These are phyloP conservation scores for Embidobia sp. DNA, from an alignment of 2,888 invertebrate genomes.

Conservation along the genomic window DNA sequence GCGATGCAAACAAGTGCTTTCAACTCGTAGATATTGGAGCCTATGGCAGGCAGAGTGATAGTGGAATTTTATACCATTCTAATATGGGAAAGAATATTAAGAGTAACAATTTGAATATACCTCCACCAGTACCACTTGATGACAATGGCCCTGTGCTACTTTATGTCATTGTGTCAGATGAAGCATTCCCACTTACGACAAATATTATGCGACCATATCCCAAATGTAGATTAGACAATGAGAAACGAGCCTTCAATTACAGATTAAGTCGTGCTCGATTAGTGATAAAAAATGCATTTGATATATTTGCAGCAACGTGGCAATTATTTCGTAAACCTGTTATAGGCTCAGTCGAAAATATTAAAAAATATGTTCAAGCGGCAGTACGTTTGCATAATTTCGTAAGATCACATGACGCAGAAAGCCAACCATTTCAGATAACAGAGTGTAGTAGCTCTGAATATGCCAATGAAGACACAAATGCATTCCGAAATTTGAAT, in stretches of 20 bases:
- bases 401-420: background rate
- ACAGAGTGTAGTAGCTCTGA: too few relatives aligned
- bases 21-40: background rate
- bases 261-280: background rate
- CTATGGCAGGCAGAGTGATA: constrained; percentile 12
- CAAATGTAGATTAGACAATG: background rate
- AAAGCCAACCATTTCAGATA: too few relatives aligned
- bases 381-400: background rate
- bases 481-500: too few relatives aligned
- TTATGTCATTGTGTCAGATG: background rate
- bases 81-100: background rate
- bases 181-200: constrained; percentile 7
- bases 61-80: constrained; percentile 5
- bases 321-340: constrained; percentile 8
- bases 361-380: background rate
- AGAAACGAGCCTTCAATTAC: constrained; percentile 1
- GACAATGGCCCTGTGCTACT: background rate
- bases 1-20: constrained; percentile 9
- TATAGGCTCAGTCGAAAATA: background rate
- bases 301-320: background rate
- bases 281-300: constrained; percentile 11
- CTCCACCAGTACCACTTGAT: background rate
- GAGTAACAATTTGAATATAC: background rate
- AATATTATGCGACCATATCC: constrained; percentile 16
- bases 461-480: too few relatives aligned